Conservation (phyloP, 2,113 vertebrate species). For the Oreochromis spilurus region DNA sequence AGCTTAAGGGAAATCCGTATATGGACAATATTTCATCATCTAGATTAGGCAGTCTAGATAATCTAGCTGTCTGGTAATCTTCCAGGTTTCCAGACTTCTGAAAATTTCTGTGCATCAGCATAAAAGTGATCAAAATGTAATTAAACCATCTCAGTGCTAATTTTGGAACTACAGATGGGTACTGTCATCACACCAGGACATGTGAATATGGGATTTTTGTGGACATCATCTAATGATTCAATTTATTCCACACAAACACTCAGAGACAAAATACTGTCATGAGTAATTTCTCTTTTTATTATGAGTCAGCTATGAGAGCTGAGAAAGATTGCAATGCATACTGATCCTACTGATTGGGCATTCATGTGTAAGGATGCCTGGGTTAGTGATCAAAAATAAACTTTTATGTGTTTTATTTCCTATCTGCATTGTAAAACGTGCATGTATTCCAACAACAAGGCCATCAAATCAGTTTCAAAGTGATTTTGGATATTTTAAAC, state of each 20-base stretch:
- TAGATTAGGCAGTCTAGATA: slow-evolving; percentile 39
- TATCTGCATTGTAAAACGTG: background rate
- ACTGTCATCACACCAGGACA: background rate
- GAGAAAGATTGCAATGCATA: background rate
- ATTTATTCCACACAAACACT: background rate
- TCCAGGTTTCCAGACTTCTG: background rate
- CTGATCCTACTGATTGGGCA: background rate
- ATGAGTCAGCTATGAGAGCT: background rate
- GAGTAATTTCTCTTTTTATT: background rate
- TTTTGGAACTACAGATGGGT: background rate
- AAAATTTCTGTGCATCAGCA: background rate
- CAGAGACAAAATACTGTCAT: background rate
- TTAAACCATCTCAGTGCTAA: background rate
- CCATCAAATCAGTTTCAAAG: background rate
- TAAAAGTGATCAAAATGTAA: background rate
- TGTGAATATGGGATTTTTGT: background rate
- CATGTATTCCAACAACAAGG: background rate
- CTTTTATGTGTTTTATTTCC: background rate
- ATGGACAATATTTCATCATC: slow-evolving; percentile 60
- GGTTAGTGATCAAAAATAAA: background rate
- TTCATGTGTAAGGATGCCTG: background rate
- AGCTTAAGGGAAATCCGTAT: slow-evolving; percentile 54
- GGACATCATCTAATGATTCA: background rate
- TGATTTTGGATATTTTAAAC: background rate
- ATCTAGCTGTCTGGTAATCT: slow-evolving; percentile 2